phyloP scores from a whole-genome alignment of 2,797 vertebrate species.

The Thamnophis elegans region DNA sequence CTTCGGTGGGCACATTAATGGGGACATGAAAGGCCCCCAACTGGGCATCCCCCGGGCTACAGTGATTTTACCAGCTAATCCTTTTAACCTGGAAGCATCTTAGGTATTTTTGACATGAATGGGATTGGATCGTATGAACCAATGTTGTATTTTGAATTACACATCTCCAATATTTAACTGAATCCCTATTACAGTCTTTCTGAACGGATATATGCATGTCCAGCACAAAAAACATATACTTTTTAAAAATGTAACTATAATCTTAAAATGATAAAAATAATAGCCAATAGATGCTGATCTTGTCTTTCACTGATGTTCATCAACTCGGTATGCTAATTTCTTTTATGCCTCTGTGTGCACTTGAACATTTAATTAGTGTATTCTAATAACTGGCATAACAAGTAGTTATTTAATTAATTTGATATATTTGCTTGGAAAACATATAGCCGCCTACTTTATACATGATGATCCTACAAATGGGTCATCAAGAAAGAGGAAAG shows the following conservation, averaged over 20 bases:
- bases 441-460: background rate
- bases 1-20: background rate
- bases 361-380: background rate
- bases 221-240: background rate
- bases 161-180: background rate
- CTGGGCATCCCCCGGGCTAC: background rate
- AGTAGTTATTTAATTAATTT: background rate
- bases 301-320: background rate
- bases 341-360: background rate
- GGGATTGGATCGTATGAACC: background rate
- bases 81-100: background rate
- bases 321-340: background rate
- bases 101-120: no score
- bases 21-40: background rate
- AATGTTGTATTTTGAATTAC: background rate
- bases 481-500: background rate
- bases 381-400: background rate
- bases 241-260: background rate
- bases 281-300: background rate
- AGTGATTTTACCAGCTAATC: background rate
- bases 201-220: background rate
- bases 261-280: background rate
- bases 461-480: background rate
- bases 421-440: background rate
- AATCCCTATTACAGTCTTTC: background rate